Percentiles rank a stretch among this genome's conserved stretches.
phyloP scores from a whole-genome alignment of 2,113 vertebrate species.

The Ammodytes marinus region DNA sequence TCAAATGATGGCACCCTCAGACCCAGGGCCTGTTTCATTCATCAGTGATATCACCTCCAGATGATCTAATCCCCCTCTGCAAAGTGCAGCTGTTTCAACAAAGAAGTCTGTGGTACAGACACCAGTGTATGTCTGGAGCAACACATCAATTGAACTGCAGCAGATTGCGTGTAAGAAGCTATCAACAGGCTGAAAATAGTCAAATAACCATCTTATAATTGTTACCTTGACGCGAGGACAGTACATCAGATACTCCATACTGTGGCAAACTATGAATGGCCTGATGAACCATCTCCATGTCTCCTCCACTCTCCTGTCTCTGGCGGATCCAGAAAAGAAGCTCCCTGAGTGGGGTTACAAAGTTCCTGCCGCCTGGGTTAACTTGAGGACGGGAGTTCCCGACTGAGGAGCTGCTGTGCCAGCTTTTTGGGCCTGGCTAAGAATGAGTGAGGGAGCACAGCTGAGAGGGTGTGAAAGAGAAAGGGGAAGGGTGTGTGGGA shows the following conservation, averaged over 20 bases:
- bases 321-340: slow-evolving; percentile 41
- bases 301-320: slow-evolving; percentile 41
- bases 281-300: slow-evolving; percentile 81
- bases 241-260: slow-evolving; percentile 74
- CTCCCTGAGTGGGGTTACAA: slow-evolving; percentile 27
- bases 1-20: not conserved
- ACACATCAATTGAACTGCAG: not conserved
- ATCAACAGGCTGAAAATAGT: slow-evolving; percentile 1
- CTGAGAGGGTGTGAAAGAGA: slow-evolving; percentile 81
- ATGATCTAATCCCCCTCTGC: slow-evolving; percentile 44
- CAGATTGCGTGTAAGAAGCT: slow-evolving; percentile 1
- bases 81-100: slow-evolving; percentile 52
- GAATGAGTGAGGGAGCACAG: slow-evolving; percentile 80
- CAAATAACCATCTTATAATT: not conserved
- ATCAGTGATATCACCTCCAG: slow-evolving; percentile 29
- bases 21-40: slow-evolving; percentile 17
- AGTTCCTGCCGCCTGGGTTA: slow-evolving; percentile 56
- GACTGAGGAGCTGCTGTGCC: slow-evolving; percentile 60
- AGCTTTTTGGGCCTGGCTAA: slow-evolving; percentile 70
- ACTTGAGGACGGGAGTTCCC: slow-evolving; percentile 61
- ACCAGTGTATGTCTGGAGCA: slow-evolving; percentile 5
- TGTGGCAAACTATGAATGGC: slow-evolving; percentile 64
- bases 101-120: slow-evolving; percentile 6
- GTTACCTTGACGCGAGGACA: slow-evolving; percentile 81
- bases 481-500: slow-evolving; percentile 54